Conservation (phyloP, 2,888 invertebrate genomes). For the Tachystola acroxantha region DNA sequence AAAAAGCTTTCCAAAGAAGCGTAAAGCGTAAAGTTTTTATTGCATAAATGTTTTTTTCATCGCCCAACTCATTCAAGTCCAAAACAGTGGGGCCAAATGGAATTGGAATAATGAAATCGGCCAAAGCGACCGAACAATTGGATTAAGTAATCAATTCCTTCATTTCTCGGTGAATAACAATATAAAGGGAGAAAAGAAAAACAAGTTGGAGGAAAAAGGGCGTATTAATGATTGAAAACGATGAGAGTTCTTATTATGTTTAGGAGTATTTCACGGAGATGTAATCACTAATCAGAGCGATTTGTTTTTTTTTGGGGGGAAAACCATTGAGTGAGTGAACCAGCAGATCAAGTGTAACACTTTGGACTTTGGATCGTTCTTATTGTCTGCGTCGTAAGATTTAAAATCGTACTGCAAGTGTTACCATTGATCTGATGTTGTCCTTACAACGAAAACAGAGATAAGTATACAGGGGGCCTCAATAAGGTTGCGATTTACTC, state of each 20-base stretch:
- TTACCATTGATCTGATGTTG: too few relatives aligned
- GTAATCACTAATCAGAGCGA: neutral
- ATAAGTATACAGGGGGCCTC: too few relatives aligned
- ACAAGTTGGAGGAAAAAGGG: conserved; percentile 16
- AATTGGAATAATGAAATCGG: conserved; percentile 29
- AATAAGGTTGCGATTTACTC: too few relatives aligned
- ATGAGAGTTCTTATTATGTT: conserved; percentile 7
- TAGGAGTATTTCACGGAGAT: neutral
- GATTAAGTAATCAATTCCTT: conserved; percentile 37
- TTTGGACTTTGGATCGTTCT: too few relatives aligned
- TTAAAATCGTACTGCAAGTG: too few relatives aligned
- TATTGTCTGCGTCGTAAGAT: too few relatives aligned
- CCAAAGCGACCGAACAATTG: conserved; percentile 28
- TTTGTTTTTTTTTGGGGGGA: too few relatives aligned
- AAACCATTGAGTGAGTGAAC: too few relatives aligned
- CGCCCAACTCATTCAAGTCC: neutral
- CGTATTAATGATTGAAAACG: conserved; percentile 14
- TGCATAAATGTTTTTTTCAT: neutral
- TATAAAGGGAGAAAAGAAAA: conserved; percentile 21
- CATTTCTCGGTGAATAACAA: conserved; percentile 26
- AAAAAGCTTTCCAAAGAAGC: too few relatives aligned
- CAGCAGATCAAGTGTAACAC: too few relatives aligned
- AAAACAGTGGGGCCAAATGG: conserved; percentile 18
- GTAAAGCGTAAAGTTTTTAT: neutral
- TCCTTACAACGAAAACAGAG: too few relatives aligned